These are phyloP conservation scores for Drosophila malerkotliana DNA, from an alignment of 1,140 invertebrate genomes.

Conservation along the genomic window DNA sequence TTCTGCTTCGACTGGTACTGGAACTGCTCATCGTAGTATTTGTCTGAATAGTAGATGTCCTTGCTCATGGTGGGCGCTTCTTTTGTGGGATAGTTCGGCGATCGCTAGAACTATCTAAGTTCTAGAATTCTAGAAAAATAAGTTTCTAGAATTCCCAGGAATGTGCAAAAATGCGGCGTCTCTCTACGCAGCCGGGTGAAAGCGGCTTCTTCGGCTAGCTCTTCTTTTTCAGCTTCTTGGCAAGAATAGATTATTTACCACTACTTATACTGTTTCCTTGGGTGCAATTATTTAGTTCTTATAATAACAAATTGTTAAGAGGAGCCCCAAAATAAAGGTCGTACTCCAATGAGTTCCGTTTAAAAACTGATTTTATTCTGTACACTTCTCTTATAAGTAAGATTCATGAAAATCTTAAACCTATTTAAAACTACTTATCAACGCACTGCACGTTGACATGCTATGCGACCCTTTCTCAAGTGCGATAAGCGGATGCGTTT, in stretches of 20 bases:
- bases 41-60: conserved; percentile 95
- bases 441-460: too few species aligned
- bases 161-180: conserved; percentile 2
- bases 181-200: background rate
- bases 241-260: background rate
- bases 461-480: too few species aligned
- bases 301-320: conserved; percentile 12
- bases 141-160: background rate
- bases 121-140: too few species aligned
- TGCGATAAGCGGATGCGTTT: too few species aligned
- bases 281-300: background rate
- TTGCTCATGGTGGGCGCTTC: conserved; percentile 72
- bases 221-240: background rate
- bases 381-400: too few species aligned
- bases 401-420: too few species aligned
- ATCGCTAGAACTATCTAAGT: too few species aligned
- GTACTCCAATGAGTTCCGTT: too few species aligned
- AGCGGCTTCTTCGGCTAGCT: background rate
- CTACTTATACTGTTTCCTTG: background rate
- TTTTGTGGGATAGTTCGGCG: background rate
- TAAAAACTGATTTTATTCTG: too few species aligned
- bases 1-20: conserved; percentile 85
- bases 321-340: too few species aligned
- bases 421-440: too few species aligned
- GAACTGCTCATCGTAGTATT: conserved; percentile 94